Evolutionary conservation across 2,888 invertebrate species (phyloP).

Genomic region (Chironomus riparius): DNA sequence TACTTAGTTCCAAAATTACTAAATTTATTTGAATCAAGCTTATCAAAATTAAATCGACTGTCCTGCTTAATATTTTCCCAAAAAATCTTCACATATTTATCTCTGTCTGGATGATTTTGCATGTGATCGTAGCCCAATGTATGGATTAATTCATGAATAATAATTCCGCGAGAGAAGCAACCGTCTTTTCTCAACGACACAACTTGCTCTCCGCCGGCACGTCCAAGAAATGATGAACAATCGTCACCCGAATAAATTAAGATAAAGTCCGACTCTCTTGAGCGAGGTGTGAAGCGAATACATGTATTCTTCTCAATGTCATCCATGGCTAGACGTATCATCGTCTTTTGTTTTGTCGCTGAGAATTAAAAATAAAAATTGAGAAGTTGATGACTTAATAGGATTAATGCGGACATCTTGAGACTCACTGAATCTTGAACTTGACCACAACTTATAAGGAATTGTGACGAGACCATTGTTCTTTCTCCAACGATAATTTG

Average conservation of each 20-base stretch:
- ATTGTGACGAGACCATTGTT: neutral
- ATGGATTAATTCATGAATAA: conserved; percentile 6
- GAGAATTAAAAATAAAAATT: no score
- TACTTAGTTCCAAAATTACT: conserved; percentile 6
- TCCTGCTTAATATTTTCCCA: neutral
- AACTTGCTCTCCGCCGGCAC: neutral
- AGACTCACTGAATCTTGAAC: neutral
- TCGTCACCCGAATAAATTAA: neutral
- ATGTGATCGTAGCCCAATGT: conserved; percentile 20
- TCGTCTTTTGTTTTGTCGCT: neutral
- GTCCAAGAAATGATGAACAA: conserved; percentile 5
- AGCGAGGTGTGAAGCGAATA: neutral
- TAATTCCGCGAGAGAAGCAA: neutral
- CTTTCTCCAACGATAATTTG: neutral
- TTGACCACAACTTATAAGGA: neutral
- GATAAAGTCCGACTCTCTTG: neutral
- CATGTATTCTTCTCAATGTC: conserved; percentile 8
- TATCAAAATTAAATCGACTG: neutral
- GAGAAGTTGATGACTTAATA: no score
- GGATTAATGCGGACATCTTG: neutral
- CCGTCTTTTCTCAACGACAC: neutral
- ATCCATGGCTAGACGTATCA: conserved; percentile 1
- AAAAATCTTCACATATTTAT: neutral
- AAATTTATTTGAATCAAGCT: neutral
- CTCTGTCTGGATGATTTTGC: conserved; percentile 11